A percentile compares a stretch with the other conserved stretches of the same genome.
These are phyloP conservation scores for Pterocles orientalis DNA, from an alignment of 2,113 vertebrate genomes.

Conservation along the genomic window DNA sequence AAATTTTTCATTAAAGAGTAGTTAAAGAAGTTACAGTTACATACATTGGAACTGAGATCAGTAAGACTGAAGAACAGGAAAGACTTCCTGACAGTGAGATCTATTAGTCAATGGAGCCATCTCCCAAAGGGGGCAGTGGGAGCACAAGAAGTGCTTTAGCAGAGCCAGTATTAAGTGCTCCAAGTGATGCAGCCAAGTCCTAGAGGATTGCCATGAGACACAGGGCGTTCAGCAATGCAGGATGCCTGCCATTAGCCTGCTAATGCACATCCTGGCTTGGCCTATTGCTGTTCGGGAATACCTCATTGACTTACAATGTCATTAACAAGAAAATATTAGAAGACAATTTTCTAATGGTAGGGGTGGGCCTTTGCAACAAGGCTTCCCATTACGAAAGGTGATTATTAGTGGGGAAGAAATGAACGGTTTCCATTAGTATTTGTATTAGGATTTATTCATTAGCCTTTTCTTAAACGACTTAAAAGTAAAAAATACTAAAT, in stretches of 20 bases:
- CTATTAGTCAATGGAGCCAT: background rate
- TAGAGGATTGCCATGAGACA: background rate
- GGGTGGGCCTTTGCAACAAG: background rate
- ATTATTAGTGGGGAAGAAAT: background rate
- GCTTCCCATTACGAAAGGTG: background rate
- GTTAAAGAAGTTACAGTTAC: background rate
- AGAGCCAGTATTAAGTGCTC: slow-evolving; percentile 18
- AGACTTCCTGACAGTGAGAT: background rate
- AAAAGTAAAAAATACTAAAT: background rate
- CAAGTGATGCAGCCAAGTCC: background rate
- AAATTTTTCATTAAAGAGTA: background rate
- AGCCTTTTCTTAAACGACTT: background rate
- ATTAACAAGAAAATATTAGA: slow-evolving; percentile 34
- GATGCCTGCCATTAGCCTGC: slow-evolving; percentile 11
- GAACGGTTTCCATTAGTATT: background rate
- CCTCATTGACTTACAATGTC: slow-evolving; percentile 22
- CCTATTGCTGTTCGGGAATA: background rate
- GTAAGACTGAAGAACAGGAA: background rate
- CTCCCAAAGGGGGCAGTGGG: slow-evolving; percentile 5
- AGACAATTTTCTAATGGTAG: background rate
- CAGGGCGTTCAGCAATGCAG: background rate
- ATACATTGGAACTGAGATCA: background rate
- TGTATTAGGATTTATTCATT: background rate
- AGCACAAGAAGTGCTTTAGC: slow-evolving; percentile 15
- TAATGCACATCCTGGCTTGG: slow-evolving; percentile 55